Evolutionary conservation across 1,140 invertebrate genomes (phyloP), one percentile per base, ranked within the genome.

Genomic region (Pygmarrhopalites habei): DNA sequence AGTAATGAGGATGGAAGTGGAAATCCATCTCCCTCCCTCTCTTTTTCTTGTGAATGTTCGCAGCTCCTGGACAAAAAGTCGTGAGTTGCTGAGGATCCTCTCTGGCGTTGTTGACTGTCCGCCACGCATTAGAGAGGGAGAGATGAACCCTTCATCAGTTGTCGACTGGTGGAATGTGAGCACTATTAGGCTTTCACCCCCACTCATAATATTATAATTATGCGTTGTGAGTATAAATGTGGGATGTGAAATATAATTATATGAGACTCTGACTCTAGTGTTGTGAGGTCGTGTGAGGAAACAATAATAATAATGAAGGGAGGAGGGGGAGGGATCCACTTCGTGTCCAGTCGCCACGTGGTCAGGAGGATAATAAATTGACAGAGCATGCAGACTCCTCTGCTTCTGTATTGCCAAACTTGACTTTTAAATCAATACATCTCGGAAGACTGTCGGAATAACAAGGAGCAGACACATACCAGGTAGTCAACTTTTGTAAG

Each of bases 351-450:
- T 44, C 56, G 43, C 53, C 61, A 63, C 53, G 61, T 63, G 61
- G 43, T 53, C 55, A 41, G 51, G 58, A 63, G 41, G 39, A 63
- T 57, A 58, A 58, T 63, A 63, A 63, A 63, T 63, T 63, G 61
- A 63, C 30, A 63, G 55, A 57, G 61, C 61, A 55, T 63, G 61
- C 61, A 28, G 44, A 46, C 51, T 57, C 56, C 44, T 44, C 44
- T 63, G 61, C 61, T 58, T 28, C 61, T 58, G 61, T 58, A 58
- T 46, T 58, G 32, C 55, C 49, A 47, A 46, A 46, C 44, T 46
- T n/a, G n/a, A n/a, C n/a, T n/a, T n/a, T n/a, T 46, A 46, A 46
- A 46, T 46, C 44, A 46, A 46, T 46, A 46, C 44, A 46, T 46
- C 44, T 46, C 15, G 5, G n/a, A n/a, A n/a, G n/a, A n/a, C n/a